Evolutionary conservation across 23 tunicate species (phyloP).

Genomic region (Oikopleura dioica): DNA sequence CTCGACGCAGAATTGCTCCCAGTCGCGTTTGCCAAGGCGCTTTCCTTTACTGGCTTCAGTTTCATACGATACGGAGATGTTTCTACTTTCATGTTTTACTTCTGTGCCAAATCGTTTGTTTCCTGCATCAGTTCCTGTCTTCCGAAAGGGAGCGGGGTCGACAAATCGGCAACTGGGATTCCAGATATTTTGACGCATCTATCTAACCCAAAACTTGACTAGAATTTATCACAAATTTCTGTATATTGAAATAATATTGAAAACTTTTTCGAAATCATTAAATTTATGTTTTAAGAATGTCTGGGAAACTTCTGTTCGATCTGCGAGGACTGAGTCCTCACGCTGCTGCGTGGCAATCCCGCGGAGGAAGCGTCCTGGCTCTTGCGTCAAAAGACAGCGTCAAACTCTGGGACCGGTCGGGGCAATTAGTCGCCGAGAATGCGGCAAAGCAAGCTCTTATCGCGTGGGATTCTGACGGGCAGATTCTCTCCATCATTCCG

Average conservation of each 20-base stretch:
- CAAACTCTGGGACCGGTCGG: constrained; percentile 3
- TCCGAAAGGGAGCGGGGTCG: too few species aligned
- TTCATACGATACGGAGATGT: constrained; percentile 4
- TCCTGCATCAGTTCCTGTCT: too few species aligned
- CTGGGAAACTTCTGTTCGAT: neutral
- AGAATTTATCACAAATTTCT: too few species aligned
- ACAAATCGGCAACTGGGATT: too few species aligned
- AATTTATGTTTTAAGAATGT: neutral
- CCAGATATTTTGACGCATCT: too few species aligned
- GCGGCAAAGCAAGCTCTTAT: neutral
- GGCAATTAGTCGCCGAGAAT: neutral
- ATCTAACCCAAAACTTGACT: too few species aligned
- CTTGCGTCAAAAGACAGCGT: neutral
- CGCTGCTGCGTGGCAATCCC: neutral
- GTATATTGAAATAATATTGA: too few species aligned
- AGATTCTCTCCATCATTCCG: neutral
- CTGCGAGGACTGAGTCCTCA: neutral
- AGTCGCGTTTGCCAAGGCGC: neutral
- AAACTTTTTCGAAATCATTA: too few species aligned
- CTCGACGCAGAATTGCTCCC: neutral
- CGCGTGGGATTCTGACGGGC: constrained; percentile 1
- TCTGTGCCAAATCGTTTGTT: too few species aligned
- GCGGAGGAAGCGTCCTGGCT: constrained; percentile 9
- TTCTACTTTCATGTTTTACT: neutral
- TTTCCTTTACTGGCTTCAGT: neutral